Base-by-base conservation (phyloP, 2,888 invertebrate genomes). In the Altica lythri region DNA sequence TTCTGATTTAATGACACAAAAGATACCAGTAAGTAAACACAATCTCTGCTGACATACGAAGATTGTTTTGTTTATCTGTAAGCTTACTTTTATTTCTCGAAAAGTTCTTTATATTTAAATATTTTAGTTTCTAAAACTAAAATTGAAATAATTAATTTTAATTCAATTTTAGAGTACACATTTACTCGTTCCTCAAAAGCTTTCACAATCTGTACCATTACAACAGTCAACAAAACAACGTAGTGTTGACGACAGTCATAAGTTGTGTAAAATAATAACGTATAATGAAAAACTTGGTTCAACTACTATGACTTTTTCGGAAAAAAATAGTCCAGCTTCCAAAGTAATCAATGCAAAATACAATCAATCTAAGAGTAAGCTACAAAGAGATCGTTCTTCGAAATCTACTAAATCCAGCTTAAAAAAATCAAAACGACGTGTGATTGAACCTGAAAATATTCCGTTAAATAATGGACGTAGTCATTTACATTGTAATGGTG, bases 341-440 rank as follows among this genome's bases (percentile, higher is more conserved):
- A 58, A 56, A 42, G 58, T 57, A 32, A 63, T 57, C 57, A 65
- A 50, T 56, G 48, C 59, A 2, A 66, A 63, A 52, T 65, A 66
- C 35, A 61, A 64, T 40, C 64, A 67, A 19, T 69, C 72, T 16
- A 70, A 68, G 32, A 67, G 65, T n/a, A 82, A 82, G 65, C 81
- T 86, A 16, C 85, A 85, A 62, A 78, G 88, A 65, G 86, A 86
- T 13, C 86, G 87, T 68, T 90, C 90, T 58, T 89, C 88, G 86
- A 86, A 88, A 65, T 78, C 88, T 1, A 85, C 86, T 12, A 81
- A 86, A 55, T 84, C 91, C 45, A 87, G 92, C 72, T 79, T 93
- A 67, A 81, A 85, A 55, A 81, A 84, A 63, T 88, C 79, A 61
- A 83, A 83, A 66, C 80, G 78, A 61, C 75, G 81, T 8, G 82